A percentile compares a stretch with the other conserved stretches of the same genome.
These are phyloP conservation scores for Petaurus breviceps DNA, from an alignment of 2,113 vertebrate species.

Conservation along the genomic window DNA sequence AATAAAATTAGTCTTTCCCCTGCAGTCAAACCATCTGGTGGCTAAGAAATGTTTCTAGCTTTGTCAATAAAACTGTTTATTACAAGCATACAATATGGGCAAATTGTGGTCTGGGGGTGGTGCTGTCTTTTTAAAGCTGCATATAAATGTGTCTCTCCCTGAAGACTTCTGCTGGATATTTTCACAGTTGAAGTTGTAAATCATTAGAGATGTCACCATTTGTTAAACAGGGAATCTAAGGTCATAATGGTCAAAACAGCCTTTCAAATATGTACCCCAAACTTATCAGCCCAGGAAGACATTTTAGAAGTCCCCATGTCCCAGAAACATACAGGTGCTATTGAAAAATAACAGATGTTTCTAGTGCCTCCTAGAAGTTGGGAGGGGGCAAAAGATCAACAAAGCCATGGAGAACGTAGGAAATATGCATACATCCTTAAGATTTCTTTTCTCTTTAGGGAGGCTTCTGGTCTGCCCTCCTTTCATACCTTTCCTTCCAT, in stretches of 20 bases:
- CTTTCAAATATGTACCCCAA: not conserved
- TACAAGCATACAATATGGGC: conserved; percentile 55
- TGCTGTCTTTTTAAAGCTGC: conserved; percentile 45
- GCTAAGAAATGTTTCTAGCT: conserved; percentile 60
- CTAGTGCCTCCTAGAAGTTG: not conserved
- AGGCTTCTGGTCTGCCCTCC: not conserved
- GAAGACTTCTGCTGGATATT: conserved; percentile 20
- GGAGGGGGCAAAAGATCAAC: not conserved
- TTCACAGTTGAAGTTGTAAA: not conserved
- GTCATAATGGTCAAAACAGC: not conserved
- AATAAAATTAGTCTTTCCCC: conserved; percentile 75
- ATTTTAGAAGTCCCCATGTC: not conserved
- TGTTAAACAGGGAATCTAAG: not conserved
- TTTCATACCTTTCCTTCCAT: not conserved
- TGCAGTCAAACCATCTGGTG: conserved; percentile 75
- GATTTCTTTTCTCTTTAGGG: not conserved
- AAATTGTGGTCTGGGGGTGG: conserved; percentile 40
- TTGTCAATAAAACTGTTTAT: conserved; percentile 58
- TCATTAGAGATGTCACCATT: not conserved
- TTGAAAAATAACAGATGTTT: not conserved
- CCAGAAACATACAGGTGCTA: not conserved
- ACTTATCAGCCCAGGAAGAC: not conserved
- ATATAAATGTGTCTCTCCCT: conserved; percentile 51
- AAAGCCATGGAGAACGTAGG: not conserved
- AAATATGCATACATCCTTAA: not conserved